These are phyloP conservation scores for Archips crataeganus DNA, from an alignment of 2,888 invertebrate genomes.

Conservation along the genomic window DNA sequence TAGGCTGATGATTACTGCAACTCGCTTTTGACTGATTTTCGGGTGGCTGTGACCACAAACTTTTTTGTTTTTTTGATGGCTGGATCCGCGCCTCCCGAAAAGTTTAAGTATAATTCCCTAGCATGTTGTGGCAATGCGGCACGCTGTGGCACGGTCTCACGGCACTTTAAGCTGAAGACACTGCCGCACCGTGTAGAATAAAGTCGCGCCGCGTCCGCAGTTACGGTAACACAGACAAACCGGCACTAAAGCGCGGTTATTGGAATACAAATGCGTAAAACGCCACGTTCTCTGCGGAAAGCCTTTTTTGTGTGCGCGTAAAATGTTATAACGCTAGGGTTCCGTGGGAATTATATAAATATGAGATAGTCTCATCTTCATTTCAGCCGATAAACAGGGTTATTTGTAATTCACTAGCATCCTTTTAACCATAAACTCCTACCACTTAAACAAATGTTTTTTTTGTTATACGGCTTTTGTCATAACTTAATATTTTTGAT, in stretches of 20 bases:
- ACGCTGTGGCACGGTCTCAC: constrained; percentile 17
- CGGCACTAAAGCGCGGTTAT: constrained; percentile 40
- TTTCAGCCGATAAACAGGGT: too few relatives aligned
- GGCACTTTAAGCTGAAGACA: constrained; percentile 17
- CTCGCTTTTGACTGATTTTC: too few relatives aligned
- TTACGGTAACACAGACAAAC: constrained; percentile 41
- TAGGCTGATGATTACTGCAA: too few relatives aligned
- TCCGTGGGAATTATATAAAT: neutral
- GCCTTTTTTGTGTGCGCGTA: constrained; percentile 35
- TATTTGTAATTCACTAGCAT: too few relatives aligned
- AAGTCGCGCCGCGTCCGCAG: constrained; percentile 37
- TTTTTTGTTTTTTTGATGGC: too few relatives aligned
- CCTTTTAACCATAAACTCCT: too few relatives aligned
- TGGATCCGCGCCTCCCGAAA: too few relatives aligned
- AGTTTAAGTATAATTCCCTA: too few relatives aligned
- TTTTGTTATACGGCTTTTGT: too few relatives aligned
- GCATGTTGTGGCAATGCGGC: neutral
- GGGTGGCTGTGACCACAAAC: too few relatives aligned
- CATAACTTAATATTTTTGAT: too few relatives aligned
- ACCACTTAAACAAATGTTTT: too few relatives aligned
- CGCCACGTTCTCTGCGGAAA: constrained; percentile 32
- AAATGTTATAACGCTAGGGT: constrained; percentile 30
- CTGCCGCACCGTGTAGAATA: constrained; percentile 29
- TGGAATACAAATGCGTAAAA: constrained; percentile 41
- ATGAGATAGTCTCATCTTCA: neutral